phyloP scores from a whole-genome alignment of 2,888 invertebrate genomes.

The Trisateles emortualis region DNA sequence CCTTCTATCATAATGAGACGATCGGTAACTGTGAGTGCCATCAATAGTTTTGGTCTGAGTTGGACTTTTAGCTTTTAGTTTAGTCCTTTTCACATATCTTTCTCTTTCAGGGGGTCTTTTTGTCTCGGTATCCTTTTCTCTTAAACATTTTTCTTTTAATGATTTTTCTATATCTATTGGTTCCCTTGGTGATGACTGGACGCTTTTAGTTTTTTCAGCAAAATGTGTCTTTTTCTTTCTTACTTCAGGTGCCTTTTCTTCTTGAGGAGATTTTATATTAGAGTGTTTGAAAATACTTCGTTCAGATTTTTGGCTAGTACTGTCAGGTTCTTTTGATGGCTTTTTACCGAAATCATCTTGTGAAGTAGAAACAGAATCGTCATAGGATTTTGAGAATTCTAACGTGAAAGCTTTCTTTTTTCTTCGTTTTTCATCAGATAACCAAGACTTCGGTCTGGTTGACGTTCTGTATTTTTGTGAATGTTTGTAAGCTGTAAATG shows the following conservation, averaged over 20 bases:
- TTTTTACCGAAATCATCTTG: slow-evolving; percentile 82
- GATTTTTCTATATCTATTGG: slow-evolving; percentile 73
- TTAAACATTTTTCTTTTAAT: slow-evolving; percentile 72
- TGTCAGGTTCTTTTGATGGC: slow-evolving; percentile 67
- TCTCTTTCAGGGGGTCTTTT: slow-evolving; percentile 80
- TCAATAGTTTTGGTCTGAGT: slow-evolving; percentile 76
- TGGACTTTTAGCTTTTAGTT: slow-evolving; percentile 82
- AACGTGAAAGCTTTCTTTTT: slow-evolving; percentile 92
- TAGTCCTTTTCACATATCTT: slow-evolving; percentile 80
- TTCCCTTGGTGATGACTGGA: slow-evolving; percentile 78
- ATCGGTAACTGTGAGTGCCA: slow-evolving; percentile 66
- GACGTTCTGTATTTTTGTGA: slow-evolving; percentile 81
- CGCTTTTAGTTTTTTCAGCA: slow-evolving; percentile 77
- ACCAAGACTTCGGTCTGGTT: slow-evolving; percentile 84
- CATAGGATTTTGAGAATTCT: slow-evolving; percentile 89
- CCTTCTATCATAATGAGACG: slow-evolving; percentile 81
- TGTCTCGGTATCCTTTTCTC: slow-evolving; percentile 73
- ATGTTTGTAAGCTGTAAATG: slow-evolving; percentile 76
- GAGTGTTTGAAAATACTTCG: slow-evolving; percentile 64
- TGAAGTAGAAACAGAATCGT: slow-evolving; percentile 84
- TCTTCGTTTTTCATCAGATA: slow-evolving; percentile 90
- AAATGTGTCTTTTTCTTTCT: slow-evolving; percentile 83
- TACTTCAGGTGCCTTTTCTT: slow-evolving; percentile 71
- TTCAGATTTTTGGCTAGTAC: slow-evolving; percentile 67
- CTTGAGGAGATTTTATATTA: slow-evolving; percentile 70